phyloP scores from a whole-genome alignment of 2,888 invertebrate species.

The Leucophenga montana region DNA sequence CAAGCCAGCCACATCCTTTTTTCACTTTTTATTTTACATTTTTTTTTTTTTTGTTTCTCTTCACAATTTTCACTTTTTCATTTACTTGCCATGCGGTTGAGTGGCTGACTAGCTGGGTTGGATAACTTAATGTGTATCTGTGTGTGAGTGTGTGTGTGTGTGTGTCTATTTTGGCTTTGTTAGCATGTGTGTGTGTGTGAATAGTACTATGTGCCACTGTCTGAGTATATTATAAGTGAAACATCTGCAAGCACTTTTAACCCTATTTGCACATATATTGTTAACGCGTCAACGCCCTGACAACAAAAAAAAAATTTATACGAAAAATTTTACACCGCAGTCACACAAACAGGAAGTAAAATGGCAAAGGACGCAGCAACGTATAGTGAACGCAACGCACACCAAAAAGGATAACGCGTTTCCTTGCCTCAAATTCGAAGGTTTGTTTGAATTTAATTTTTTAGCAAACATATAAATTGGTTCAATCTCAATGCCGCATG shows the following conservation, averaged over 20 bases:
- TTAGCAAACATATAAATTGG: constrained; percentile 17
- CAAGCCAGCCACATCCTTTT: constrained; percentile 16
- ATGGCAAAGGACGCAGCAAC: background rate
- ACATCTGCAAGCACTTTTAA: constrained; percentile 54
- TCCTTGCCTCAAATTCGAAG: background rate
- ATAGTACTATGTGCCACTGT: background rate
- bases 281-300: constrained; percentile 13
- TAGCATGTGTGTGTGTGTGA: constrained; percentile 10
- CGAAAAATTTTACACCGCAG: background rate
- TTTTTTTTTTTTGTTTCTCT: too few species aligned
- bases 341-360: constrained; percentile 9
- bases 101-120: background rate
- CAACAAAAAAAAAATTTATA: background rate
- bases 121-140: background rate
- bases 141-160: too few species aligned
- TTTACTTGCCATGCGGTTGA: constrained; percentile 13
- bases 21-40: too few species aligned
- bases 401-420: too few species aligned
- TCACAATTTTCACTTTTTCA: constrained; percentile 12
- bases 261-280: constrained; percentile 38
- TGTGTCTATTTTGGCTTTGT: constrained; percentile 26
- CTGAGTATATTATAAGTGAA: constrained; percentile 56
- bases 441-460: constrained; percentile 2
- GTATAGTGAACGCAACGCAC: too few species aligned
- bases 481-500: background rate